These are phyloP conservation scores for Oikopleura albicans DNA, from an alignment of 23 tunicate genomes.

Conservation along the genomic window DNA sequence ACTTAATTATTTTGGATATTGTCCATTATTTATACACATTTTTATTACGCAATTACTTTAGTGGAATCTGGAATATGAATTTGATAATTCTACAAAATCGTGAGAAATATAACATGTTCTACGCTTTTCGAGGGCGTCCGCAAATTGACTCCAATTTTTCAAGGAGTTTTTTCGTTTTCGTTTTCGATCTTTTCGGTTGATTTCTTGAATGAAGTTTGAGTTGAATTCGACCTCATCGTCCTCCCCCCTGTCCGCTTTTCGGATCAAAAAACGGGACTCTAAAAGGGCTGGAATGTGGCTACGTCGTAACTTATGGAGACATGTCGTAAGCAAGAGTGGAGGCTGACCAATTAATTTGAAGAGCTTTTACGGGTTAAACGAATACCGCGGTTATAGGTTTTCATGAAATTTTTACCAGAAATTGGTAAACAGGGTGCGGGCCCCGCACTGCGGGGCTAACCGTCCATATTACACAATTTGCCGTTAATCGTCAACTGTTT, in stretches of 20 bases:
- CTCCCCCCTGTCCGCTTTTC: neutral
- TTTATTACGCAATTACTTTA: no score
- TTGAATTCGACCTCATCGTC: conserved; percentile 17
- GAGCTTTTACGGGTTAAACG: neutral
- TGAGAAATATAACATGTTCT: neutral
- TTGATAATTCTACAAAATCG: neutral
- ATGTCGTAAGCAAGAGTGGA: conserved; percentile 10
- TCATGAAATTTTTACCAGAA: no score
- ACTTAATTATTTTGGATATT: no score
- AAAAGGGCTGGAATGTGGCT: neutral
- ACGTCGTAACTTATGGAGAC: neutral
- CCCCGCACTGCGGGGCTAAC: no score
- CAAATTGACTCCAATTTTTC: neutral
- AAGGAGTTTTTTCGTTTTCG: neutral
- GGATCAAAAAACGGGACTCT: neutral
- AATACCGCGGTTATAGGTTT: no score
- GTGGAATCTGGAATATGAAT: no score
- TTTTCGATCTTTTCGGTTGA: conserved; percentile 4
- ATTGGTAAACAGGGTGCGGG: no score
- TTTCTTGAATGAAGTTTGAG: neutral
- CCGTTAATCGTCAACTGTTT: no score
- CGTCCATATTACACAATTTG: no score
- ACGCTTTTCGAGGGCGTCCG: neutral
- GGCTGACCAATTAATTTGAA: neutral
- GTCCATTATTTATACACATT: no score